phyloP scores from a whole-genome alignment of 2,797 vertebrate species.

The Peromyscus melanophrys region DNA sequence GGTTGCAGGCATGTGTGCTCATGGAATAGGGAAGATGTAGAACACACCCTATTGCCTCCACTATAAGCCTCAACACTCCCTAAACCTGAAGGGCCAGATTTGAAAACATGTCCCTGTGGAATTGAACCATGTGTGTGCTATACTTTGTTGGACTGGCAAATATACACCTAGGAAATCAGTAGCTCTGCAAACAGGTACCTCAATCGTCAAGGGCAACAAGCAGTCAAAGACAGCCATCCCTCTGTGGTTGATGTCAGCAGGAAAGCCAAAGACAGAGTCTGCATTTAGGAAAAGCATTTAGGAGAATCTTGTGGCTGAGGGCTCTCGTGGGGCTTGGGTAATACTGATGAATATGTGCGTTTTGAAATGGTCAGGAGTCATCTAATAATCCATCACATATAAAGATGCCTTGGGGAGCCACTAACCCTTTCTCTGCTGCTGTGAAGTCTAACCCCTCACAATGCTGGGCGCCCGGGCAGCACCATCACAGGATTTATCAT shows the following conservation, averaged over 20 bases:
- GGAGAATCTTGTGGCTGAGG: not conserved
- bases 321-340: constrained; percentile 42
- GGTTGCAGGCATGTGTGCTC: not conserved
- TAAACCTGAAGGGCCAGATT: not conserved
- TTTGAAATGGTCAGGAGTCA: constrained; percentile 43
- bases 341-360: constrained; percentile 70
- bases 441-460: constrained; percentile 21
- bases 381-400: constrained; percentile 50
- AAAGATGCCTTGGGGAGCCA: constrained; percentile 69
- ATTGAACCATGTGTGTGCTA: not conserved
- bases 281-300: constrained; percentile 52
- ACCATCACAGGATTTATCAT: constrained; percentile 54
- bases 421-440: constrained; percentile 50
- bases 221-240: not conserved
- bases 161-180: not conserved
- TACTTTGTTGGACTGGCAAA: constrained; percentile 3
- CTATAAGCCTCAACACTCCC: not conserved
- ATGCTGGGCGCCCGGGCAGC: not conserved
- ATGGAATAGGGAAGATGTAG: not conserved
- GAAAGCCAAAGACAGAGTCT: constrained; percentile 38
- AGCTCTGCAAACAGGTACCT: not conserved
- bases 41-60: not conserved
- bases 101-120: not conserved
- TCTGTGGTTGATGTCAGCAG: constrained; percentile 11
- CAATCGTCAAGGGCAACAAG: not conserved